A percentile compares a stretch with the other conserved stretches of the same genome.
Evolutionary conservation across 1,140 invertebrate species (phyloP).

Genomic region (Sipha flava): DNA sequence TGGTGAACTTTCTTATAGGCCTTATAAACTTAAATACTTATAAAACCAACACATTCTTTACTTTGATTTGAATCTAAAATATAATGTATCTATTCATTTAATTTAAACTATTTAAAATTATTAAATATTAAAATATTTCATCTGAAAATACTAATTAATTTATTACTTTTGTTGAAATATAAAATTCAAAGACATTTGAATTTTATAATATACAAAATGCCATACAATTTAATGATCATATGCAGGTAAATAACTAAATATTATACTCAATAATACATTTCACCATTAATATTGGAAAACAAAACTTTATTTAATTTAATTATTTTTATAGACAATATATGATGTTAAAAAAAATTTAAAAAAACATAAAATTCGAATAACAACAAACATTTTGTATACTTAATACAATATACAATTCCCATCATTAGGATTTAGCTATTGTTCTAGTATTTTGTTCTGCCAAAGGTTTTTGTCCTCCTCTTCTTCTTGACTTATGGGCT

Average conservation of each 20-base stretch:
- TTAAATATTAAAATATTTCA: no score
- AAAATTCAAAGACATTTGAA: no score
- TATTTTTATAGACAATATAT: not conserved
- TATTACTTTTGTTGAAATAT: no score
- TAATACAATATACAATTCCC: not conserved
- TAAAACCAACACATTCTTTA: no score
- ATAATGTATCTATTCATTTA: no score
- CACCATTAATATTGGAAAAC: not conserved
- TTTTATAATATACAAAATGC: not conserved
- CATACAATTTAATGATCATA: not conserved
- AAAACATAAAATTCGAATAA: not conserved
- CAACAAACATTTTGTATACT: not conserved
- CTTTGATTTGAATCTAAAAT: no score
- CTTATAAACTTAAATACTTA: no score
- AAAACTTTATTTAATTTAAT: not conserved
- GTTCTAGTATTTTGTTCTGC: conserved; percentile 21
- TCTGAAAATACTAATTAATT: no score
- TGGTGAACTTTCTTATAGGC: no score
- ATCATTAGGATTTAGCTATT: not conserved
- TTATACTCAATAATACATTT: not conserved
- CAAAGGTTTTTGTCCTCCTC: conserved; percentile 19
- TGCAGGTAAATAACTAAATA: not conserved
- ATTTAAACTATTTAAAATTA: no score
- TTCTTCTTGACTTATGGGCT: conserved; percentile 5
- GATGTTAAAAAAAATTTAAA: not conserved